phyloP scores from a whole-genome alignment of 2,888 invertebrate species.

The Tuta absoluta region DNA sequence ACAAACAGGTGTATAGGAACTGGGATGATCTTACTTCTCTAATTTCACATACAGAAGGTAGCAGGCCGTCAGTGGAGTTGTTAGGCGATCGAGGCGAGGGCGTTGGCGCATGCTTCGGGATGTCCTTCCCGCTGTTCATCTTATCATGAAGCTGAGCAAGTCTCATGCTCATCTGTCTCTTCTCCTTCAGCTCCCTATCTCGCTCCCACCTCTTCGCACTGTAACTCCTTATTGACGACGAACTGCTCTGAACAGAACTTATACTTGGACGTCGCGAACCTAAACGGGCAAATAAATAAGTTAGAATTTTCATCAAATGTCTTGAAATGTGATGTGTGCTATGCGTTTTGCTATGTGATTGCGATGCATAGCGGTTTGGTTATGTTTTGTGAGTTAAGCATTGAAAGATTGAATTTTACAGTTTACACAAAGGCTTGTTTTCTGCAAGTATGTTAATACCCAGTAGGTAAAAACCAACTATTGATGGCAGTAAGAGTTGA shows the following conservation, averaged over 20 bases:
- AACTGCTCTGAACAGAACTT: slow-evolving; percentile 91
- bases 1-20: slow-evolving; percentile 20
- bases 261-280: slow-evolving; percentile 94
- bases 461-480: too few relatives aligned
- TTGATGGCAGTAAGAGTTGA: too few relatives aligned
- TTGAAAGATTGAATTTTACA: not conserved
- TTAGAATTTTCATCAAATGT: slow-evolving; percentile 2
- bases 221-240: slow-evolving; percentile 91
- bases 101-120: slow-evolving; percentile 81
- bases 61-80: slow-evolving; percentile 90
- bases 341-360: slow-evolving; percentile 34
- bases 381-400: slow-evolving; percentile 19
- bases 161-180: slow-evolving; percentile 89
- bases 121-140: slow-evolving; percentile 77
- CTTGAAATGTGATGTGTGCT: slow-evolving; percentile 32
- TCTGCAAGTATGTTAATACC: too few relatives aligned
- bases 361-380: slow-evolving; percentile 31
- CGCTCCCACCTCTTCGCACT: slow-evolving; percentile 90
- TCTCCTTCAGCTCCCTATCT: slow-evolving; percentile 90
- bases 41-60: slow-evolving; percentile 90
- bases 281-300: slow-evolving; percentile 52
- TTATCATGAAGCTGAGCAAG: slow-evolving; percentile 85
- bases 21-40: slow-evolving; percentile 83
- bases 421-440: too few relatives aligned
- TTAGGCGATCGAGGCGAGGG: slow-evolving; percentile 89